Base-by-base conservation (phyloP, 2,888 invertebrate species). In the Drosophila affinis region DNA sequence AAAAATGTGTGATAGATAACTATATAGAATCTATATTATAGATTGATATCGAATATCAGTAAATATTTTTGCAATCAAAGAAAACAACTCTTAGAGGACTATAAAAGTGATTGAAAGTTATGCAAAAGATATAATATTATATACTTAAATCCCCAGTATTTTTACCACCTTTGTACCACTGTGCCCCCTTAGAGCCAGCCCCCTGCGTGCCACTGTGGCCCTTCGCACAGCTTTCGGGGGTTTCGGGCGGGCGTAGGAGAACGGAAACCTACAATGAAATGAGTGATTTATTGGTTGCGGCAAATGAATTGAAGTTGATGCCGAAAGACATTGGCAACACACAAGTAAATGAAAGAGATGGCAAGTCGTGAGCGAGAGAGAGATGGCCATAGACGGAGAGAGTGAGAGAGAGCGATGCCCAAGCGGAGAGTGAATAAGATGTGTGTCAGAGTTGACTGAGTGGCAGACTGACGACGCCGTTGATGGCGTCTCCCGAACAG, bases 231-330 rank as follows among this genome's bases (percentile, higher is more conserved):
- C 78, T 60, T 62, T 62, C 53, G 60, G 71, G 61, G 72, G 62
- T 58, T 39, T n/a, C 21, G 21, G 21, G 24, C 68, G 29, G 61
- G 85, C 81, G 79, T 81, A 72, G 80, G 75, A 78, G 80, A 59
- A 56, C 75, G 52, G 58, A 69, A 73, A 77, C 76, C 74, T 69
- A 76, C 81, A 63, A 59, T 72, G 72, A 88, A 86, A 84, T 91
- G 90, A 90, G 88, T 90, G 90, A 91, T 90, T 91, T 90, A 90
- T 90, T 80, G 90, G 76, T 63, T 76, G 76, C 62, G 76, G 77
- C 73, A 81, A 61, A 77, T 76, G 79, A 83, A 89, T 86, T 84
- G 81, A 85, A 90, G 83, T 88, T 90, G 87, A 90, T 90, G 90
- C 78, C 77, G 67, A 72, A 59, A 65, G 79, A 81, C 83, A 69